Evolutionary conservation across 2,797 vertebrate species (phyloP).

Genomic region (Myiotriccus ornatus): DNA sequence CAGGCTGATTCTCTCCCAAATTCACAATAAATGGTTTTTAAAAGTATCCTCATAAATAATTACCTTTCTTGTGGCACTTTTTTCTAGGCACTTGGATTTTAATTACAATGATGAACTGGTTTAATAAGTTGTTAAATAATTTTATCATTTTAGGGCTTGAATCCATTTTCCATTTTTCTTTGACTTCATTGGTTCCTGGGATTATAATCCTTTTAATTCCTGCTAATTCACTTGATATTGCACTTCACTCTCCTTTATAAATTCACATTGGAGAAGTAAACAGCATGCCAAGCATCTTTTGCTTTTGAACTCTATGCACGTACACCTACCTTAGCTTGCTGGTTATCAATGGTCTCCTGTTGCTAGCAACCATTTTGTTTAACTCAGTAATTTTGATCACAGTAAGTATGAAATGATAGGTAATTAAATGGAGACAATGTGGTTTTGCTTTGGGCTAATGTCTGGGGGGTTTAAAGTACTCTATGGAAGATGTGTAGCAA

Average conservation of each 20-base stretch:
- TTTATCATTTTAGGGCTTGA: conserved; percentile 40
- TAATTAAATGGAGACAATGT: background rate
- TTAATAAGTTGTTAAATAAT: conserved; percentile 69
- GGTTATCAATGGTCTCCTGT: background rate
- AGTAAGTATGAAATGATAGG: background rate
- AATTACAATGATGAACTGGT: conserved; percentile 68
- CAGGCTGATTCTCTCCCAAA: conserved; percentile 43
- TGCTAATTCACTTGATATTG: background rate
- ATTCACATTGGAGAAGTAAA: background rate
- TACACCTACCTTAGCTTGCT: background rate
- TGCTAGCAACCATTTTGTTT: background rate
- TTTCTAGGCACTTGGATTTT: conserved; percentile 56
- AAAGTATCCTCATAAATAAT: conserved; percentile 66
- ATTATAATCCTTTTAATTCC: conserved; percentile 18
- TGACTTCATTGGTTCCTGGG: background rate
- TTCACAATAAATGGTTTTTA: conserved; percentile 55
- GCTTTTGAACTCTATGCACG: background rate
- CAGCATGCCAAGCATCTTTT: background rate
- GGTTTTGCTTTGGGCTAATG: background rate
- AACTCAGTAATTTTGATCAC: background rate
- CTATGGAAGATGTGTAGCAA: background rate
- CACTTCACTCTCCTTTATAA: background rate
- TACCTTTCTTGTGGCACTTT: conserved; percentile 58
- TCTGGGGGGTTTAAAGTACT: background rate
- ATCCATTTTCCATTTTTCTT: conserved; percentile 25